Evolutionary conservation across 1,140 invertebrate genomes (phyloP), one percentile per base, ranked within the genome.

Genomic region (Hyles euphorbiae): DNA sequence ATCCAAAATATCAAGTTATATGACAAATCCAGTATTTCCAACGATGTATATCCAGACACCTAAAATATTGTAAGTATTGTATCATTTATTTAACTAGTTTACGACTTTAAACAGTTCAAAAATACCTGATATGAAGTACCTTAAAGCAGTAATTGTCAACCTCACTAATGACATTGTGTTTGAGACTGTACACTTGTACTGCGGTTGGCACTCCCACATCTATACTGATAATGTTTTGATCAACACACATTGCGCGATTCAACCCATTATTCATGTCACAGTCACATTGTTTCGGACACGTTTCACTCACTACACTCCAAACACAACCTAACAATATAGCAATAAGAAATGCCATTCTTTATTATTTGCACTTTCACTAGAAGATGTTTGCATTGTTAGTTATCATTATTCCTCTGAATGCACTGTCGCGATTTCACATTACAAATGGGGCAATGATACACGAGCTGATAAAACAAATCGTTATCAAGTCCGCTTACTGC

Each of bases 281-380:
- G 54, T 84, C 78, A 68, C 90, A 91, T 75, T 90, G 79, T 55
- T 83, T 86, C 3, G 90, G 90, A 73, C 90, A 91, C 11, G 78
- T 34, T 34, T 68, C 68, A 47, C 68, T 49, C 9, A 56, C 55
- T 49, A 51, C 71, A 11, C 33, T 57, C 50, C 53, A 50, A 63
- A 76, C 44, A 61, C 46, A 68, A 22, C 67, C 47, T 40, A 83
- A 32, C 46, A 80, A 55, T 9, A 78, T 44, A 56, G 74, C 60
- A 67, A 67, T 60, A 56, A 48, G 72, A 56, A 78, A 70, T 70
- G 56, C 64, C 71, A 70, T 77, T 74, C 76, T 68, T 68, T 74
- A 61, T 57, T 59, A 59, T 68, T 58, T 9, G 65, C 60, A 53
- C 57, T 57, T 63, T 56, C 53, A 47, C 47, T 64, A 11, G n/a